phyloP scores from a whole-genome alignment of 2,113 vertebrate genomes.

The Brevimyrus niger region DNA sequence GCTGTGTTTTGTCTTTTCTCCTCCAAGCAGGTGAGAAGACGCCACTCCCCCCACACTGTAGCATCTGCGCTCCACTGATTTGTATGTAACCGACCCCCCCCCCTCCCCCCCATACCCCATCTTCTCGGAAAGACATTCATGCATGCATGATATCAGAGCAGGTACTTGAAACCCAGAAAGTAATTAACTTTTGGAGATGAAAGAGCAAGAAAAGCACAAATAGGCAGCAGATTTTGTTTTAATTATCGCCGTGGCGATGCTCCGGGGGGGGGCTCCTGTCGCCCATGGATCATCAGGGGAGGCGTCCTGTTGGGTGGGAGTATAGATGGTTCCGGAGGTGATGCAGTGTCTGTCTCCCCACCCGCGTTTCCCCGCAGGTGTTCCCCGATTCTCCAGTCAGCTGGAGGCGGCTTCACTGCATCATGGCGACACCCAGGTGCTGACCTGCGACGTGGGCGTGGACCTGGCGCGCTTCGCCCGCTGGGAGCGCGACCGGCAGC shows the following conservation, averaged over 20 bases:
- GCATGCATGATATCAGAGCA: slow-evolving; percentile 40
- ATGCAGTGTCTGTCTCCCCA: neutral
- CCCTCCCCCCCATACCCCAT: neutral
- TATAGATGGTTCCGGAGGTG: neutral
- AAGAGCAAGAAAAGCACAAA: slow-evolving; percentile 35
- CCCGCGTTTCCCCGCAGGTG: slow-evolving; percentile 56
- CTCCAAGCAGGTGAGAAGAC: neutral
- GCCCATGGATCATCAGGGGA: neutral
- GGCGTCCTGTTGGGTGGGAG: neutral
- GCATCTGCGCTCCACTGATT: neutral
- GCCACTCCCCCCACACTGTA: neutral
- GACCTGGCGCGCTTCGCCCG: slow-evolving; percentile 73
- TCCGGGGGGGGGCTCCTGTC: neutral
- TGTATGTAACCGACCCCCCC: neutral
- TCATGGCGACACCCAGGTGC: slow-evolving; percentile 64
- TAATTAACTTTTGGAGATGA: slow-evolving; percentile 41
- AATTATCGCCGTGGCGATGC: slow-evolving; percentile 35
- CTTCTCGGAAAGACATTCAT: neutral
- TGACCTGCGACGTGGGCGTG: slow-evolving; percentile 74
- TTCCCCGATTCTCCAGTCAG: slow-evolving; percentile 77
- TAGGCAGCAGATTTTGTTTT: slow-evolving; percentile 45
- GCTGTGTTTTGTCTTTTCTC: neutral
- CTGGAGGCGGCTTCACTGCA: slow-evolving; percentile 59
- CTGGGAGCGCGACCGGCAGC: slow-evolving; percentile 78
- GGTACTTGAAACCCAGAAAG: slow-evolving; percentile 36